Percentiles rank a stretch among this genome's conserved stretches.
These are phyloP conservation scores for Dolichomitus sp. DNA, from an alignment of 2,888 invertebrate species.

Conservation along the genomic window DNA sequence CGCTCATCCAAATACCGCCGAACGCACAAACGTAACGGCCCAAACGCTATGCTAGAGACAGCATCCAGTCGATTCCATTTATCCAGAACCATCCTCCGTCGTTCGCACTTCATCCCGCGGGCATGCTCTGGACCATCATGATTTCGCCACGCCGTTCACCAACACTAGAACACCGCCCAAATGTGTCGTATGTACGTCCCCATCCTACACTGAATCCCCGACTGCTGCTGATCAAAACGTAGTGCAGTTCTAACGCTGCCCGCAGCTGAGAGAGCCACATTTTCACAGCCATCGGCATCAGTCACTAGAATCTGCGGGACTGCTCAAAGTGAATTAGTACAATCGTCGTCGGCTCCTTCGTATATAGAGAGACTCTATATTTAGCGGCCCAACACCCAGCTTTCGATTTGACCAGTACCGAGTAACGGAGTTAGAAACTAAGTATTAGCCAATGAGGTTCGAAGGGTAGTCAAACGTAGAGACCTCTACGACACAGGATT, in stretches of 20 bases:
- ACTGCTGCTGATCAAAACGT: slow-evolving; percentile 56
- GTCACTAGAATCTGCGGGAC: slow-evolving; percentile 3
- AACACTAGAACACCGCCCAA: slow-evolving; percentile 14
- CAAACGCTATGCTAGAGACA: slow-evolving; percentile 13
- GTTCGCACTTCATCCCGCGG: slow-evolving; percentile 26
- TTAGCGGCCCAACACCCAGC: neutral
- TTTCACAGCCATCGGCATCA: slow-evolving; percentile 5
- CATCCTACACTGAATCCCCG: slow-evolving; percentile 20
- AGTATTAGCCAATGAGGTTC: neutral
- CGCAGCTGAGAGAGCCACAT: slow-evolving; percentile 17
- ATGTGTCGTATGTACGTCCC: slow-evolving; percentile 31
- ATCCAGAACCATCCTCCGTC: slow-evolving; percentile 32
- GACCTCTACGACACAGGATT: too few species aligned
- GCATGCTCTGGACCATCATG: slow-evolving; percentile 10
- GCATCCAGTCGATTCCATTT: slow-evolving; percentile 56
- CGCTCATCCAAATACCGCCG: slow-evolving; percentile 31
- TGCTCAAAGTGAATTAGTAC: slow-evolving; percentile 57
- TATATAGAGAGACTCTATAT: neutral
- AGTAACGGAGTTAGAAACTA: neutral
- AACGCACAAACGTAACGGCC: slow-evolving; percentile 44
- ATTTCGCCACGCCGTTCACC: neutral
- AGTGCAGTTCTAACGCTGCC: slow-evolving; percentile 26
- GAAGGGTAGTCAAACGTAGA: neutral
- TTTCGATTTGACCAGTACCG: neutral
- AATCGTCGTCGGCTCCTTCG: slow-evolving; percentile 28